Evolutionary conservation across 64 coral and sea anemone genomes (phyloP).

Genomic region (Catalaphyllia jardinei): DNA sequence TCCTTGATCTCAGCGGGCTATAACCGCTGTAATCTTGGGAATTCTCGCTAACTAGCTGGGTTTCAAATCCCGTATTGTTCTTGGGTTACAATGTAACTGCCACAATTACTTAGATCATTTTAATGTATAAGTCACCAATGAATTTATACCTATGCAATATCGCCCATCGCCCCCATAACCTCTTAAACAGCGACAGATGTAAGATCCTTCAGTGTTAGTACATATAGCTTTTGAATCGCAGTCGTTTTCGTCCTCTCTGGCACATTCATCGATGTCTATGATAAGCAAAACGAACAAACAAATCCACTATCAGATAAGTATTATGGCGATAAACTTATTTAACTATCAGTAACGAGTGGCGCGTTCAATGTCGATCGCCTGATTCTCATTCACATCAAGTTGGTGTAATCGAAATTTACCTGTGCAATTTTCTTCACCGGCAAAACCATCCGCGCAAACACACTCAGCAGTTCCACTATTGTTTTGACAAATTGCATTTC

Average conservation of each 20-base stretch:
- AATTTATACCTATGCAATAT: slow-evolving; percentile 8
- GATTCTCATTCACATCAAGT: too few relatives aligned
- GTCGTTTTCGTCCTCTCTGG: not conserved
- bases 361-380: too few relatives aligned
- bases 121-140: not conserved
- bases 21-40: too few relatives aligned
- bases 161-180: slow-evolving; percentile 15
- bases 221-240: not conserved
- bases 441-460: slow-evolving; percentile 42
- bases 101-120: not conserved
- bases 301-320: too few relatives aligned
- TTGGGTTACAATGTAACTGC: too few relatives aligned
- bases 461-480: slow-evolving; percentile 33
- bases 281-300: not conserved
- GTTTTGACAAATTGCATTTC: slow-evolving; percentile 46
- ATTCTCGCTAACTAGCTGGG: too few relatives aligned
- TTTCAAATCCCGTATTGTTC: too few relatives aligned
- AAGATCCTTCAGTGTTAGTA: not conserved
- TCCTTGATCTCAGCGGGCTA: too few relatives aligned
- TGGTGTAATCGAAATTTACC: slow-evolving; percentile 3
- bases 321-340: too few relatives aligned
- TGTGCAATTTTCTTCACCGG: slow-evolving; percentile 40
- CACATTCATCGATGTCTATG: not conserved
- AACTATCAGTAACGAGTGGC: too few relatives aligned
- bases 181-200: not conserved